phyloP scores from a whole-genome alignment of 2,888 invertebrate genomes.

The Uloborus plumipes region DNA sequence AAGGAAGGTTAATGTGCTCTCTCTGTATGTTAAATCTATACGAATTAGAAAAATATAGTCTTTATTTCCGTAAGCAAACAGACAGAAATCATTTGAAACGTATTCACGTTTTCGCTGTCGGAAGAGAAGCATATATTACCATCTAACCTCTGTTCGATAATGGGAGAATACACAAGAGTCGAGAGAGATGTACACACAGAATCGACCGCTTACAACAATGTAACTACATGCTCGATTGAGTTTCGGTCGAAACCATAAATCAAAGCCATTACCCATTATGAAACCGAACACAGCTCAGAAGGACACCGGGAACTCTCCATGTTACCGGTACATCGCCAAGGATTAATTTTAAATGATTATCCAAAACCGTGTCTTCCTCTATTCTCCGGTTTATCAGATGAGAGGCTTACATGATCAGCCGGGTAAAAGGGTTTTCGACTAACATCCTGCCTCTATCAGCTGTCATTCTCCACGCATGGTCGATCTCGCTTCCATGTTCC shows the following conservation, averaged over 20 bases:
- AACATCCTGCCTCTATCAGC: constrained; percentile 56
- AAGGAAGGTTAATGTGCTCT: too few relatives aligned
- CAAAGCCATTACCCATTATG: constrained; percentile 57
- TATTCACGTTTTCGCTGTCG: constrained; percentile 13
- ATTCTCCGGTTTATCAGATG: constrained; percentile 54
- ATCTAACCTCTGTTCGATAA: constrained; percentile 46
- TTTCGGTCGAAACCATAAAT: constrained; percentile 51
- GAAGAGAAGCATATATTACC: not conserved
- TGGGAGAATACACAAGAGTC: constrained; percentile 20
- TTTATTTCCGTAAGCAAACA: too few relatives aligned
- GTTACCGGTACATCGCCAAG: constrained; percentile 59
- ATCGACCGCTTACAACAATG: constrained; percentile 52
- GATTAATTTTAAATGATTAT: constrained; percentile 64
- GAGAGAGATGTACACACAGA: constrained; percentile 13
- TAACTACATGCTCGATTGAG: constrained; percentile 58
- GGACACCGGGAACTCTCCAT: constrained; percentile 27
- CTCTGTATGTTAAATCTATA: too few relatives aligned
- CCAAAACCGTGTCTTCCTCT: constrained; percentile 56
- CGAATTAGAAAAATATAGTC: too few relatives aligned
- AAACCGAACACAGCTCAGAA: constrained; percentile 2
- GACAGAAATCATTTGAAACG: not conserved
- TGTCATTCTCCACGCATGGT: constrained; percentile 53
- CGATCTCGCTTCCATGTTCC: constrained; percentile 10
- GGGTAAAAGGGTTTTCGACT: constrained; percentile 35
- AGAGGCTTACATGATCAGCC: constrained; percentile 45